Percentiles rank a stretch among this genome's conserved stretches.
Conservation (phyloP, 2,797 vertebrate species). For the Cyclopterus lumpus region DNA sequence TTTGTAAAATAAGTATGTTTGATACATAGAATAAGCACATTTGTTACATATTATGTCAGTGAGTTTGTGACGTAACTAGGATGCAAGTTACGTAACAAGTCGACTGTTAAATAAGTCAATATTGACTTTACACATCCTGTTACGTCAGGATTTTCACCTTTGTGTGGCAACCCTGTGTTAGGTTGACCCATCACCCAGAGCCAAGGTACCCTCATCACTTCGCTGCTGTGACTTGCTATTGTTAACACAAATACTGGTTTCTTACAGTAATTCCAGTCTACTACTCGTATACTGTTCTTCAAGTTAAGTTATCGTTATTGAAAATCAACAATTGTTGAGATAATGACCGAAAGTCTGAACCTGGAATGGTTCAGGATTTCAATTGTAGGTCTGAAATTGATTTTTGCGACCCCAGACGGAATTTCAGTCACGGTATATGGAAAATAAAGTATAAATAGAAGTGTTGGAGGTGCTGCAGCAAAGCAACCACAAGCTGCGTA, state of each 20-base stretch:
- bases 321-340: neutral
- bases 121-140: neutral
- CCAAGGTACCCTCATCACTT: neutral
- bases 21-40: neutral
- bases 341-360: neutral
- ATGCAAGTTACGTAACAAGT: neutral
- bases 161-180: neutral
- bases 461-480: neutral
- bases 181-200: neutral
- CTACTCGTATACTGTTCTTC: neutral
- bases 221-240: neutral
- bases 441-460: neutral
- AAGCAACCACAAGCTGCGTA: neutral
- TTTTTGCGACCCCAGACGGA: neutral
- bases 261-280: neutral
- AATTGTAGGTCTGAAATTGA: neutral
- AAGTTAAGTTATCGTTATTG: neutral
- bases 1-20: neutral
- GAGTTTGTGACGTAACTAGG: neutral
- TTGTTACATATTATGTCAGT: neutral
- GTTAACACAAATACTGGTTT: neutral
- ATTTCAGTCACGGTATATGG: neutral
- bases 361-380: neutral
- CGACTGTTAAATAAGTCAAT: neutral
- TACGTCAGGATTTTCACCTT: no score